Evolutionary conservation across 2,888 invertebrate species (phyloP).

Genomic region (Spicauda simplicius): DNA sequence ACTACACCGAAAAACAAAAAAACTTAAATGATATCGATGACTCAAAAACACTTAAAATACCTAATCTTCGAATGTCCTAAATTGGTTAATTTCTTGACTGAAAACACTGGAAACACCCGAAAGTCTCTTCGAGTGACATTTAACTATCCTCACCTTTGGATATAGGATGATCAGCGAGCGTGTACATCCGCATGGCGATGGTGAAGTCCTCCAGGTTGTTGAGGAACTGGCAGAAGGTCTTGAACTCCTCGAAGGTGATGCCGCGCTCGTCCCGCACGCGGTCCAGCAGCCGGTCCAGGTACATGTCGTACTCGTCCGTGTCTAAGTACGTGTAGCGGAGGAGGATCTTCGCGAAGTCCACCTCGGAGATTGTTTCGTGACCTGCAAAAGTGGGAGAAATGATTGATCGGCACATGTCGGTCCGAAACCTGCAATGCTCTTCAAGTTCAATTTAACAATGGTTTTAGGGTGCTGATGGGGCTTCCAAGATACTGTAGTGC

Average conservation of each 20-base stretch:
- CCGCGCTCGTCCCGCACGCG: conserved; percentile 92
- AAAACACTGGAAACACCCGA: no score
- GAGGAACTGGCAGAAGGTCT: conserved; percentile 98
- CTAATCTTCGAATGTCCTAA: no score
- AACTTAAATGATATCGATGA: no score
- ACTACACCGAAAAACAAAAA: no score
- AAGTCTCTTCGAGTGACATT: no score
- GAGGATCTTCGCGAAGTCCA: conserved; percentile 98
- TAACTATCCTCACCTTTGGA: conserved; percentile 90
- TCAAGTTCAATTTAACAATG: no score
- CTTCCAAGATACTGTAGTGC: no score
- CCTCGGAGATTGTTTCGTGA: conserved; percentile 94
- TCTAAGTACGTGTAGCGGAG: conserved; percentile 95
- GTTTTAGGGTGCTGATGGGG: no score
- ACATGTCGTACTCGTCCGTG: conserved; percentile 96
- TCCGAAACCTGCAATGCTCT: no score
- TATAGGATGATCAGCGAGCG: conserved; percentile 97
- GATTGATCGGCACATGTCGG: no score
- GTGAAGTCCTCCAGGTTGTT: conserved; percentile 99
- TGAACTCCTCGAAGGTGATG: conserved; percentile 97
- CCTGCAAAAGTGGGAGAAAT: conserved; percentile 51
- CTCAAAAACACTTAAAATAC: no score
- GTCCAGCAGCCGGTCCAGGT: conserved; percentile 93
- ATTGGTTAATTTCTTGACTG: no score
- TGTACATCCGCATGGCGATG: conserved; percentile 99